These are phyloP conservation scores for Aphelenchoides fujianensis DNA, from an alignment of 1,140 invertebrate genomes.

Conservation along the genomic window DNA sequence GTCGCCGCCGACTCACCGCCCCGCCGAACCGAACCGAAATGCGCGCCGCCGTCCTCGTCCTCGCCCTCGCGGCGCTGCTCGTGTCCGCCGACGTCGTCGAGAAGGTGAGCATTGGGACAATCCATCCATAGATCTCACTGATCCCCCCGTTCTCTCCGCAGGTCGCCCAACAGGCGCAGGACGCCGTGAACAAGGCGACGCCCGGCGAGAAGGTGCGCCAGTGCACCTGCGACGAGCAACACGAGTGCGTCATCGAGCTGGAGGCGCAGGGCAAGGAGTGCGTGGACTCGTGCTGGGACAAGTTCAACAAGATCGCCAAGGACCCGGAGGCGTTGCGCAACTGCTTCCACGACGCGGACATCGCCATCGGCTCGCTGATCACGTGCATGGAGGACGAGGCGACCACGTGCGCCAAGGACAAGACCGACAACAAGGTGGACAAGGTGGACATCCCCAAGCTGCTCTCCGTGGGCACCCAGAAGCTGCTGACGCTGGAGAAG, in stretches of 20 bases:
- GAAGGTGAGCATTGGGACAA: background rate
- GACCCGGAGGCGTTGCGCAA: background rate
- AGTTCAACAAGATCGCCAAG: slow-evolving; percentile 14
- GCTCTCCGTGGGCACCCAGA: background rate
- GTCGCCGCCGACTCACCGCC: too few relatives aligned
- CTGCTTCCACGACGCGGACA: background rate
- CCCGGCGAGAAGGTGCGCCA: slow-evolving; percentile 38
- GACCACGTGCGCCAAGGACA: slow-evolving; percentile 15
- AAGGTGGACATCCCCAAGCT: slow-evolving; percentile 5
- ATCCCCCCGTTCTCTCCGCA: background rate
- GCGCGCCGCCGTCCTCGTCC: background rate
- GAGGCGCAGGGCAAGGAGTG: background rate
- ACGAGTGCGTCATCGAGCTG: slow-evolving; percentile 10
- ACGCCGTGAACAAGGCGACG: slow-evolving; percentile 1
- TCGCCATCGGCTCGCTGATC: slow-evolving; percentile 3
- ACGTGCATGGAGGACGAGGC: slow-evolving; percentile 8
- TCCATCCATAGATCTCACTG: background rate
- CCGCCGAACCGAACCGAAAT: too few relatives aligned
- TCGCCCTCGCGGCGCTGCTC: background rate
- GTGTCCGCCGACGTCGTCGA: background rate
- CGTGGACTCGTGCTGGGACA: slow-evolving; percentile 13
- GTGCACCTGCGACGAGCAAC: slow-evolving; percentile 26
- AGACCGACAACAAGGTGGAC: background rate
- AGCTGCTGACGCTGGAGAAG: background rate
- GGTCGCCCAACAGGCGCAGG: background rate